Conservation (phyloP, 1,140 invertebrate genomes). For the Thrips palmi region DNA sequence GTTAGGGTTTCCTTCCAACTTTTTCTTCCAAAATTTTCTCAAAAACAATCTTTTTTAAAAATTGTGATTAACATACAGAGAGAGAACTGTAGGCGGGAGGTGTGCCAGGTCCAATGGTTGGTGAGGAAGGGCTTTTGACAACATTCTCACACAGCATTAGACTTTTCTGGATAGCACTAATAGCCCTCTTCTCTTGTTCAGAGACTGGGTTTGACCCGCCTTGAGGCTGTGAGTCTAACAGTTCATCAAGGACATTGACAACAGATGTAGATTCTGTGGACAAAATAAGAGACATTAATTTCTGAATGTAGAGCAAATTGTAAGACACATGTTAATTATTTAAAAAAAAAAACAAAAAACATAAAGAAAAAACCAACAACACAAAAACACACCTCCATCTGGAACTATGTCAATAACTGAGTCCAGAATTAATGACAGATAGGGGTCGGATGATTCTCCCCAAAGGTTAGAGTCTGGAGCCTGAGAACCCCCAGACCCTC, state of each 20-base stretch:
- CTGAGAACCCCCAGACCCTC: no score
- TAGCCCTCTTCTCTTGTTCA: slow-evolving; percentile 72
- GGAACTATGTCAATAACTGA: slow-evolving; percentile 63
- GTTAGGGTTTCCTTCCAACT: neutral
- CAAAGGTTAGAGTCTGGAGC: no score
- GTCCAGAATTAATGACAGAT: slow-evolving; percentile 63
- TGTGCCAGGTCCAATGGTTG: slow-evolving; percentile 24
- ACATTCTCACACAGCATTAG: slow-evolving; percentile 65
- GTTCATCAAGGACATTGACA: no score
- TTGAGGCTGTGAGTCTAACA: no score
- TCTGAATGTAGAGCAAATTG: no score
- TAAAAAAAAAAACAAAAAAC: slow-evolving; percentile 12
- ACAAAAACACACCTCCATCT: slow-evolving; percentile 23
- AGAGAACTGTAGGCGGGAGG: neutral
- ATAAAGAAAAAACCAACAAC: neutral
- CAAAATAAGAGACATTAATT: no score
- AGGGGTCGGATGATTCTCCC: slow-evolving; percentile 33
- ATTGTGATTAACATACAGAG: neutral
- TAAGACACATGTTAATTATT: no score
- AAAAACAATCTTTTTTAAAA: neutral
- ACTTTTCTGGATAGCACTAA: slow-evolving; percentile 75
- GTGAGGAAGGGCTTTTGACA: slow-evolving; percentile 40
- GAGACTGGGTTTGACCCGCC: no score
- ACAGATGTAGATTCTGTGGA: slow-evolving; percentile 19
- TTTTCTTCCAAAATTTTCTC: neutral